Evolutionary conservation across 2,113 vertebrate genomes (phyloP).

Genomic region (Corythornis madagascariensis): DNA sequence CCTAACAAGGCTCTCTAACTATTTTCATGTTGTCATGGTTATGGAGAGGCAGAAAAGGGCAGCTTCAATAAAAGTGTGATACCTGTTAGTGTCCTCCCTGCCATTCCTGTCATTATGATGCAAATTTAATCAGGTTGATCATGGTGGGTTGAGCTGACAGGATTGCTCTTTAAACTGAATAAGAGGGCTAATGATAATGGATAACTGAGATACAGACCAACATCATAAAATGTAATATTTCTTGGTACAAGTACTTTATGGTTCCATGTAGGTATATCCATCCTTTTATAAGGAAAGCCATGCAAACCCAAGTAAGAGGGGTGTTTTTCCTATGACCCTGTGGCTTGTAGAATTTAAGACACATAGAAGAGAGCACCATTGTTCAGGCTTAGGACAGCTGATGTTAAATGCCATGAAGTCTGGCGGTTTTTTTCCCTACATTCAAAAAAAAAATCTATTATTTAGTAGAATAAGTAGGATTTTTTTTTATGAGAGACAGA

Average conservation of each 20-base stretch:
- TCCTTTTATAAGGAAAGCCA: neutral
- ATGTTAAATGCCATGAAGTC: neutral
- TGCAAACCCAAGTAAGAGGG: neutral
- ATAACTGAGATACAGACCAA: neutral
- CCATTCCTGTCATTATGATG: neutral
- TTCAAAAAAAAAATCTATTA: neutral
- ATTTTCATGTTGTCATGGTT: slow-evolving; percentile 6
- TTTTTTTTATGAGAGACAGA: neutral
- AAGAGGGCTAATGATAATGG: neutral
- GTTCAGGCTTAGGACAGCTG: neutral
- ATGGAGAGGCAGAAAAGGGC: neutral
- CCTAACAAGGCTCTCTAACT: neutral
- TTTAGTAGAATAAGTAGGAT: neutral
- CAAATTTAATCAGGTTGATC: neutral
- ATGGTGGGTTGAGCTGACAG: neutral
- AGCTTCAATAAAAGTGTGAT: neutral
- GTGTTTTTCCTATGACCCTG: neutral
- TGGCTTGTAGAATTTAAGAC: neutral
- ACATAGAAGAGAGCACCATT: neutral
- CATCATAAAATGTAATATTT: neutral
- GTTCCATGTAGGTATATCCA: neutral
- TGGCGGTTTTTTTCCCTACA: neutral
- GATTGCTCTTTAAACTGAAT: neutral
- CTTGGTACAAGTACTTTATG: neutral
- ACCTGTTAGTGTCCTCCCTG: neutral